A percentile compares a stretch with the other conserved stretches of the same genome.
Evolutionary conservation across 2,797 vertebrate genomes (phyloP).

Genomic region (Pangasius djambal): DNA sequence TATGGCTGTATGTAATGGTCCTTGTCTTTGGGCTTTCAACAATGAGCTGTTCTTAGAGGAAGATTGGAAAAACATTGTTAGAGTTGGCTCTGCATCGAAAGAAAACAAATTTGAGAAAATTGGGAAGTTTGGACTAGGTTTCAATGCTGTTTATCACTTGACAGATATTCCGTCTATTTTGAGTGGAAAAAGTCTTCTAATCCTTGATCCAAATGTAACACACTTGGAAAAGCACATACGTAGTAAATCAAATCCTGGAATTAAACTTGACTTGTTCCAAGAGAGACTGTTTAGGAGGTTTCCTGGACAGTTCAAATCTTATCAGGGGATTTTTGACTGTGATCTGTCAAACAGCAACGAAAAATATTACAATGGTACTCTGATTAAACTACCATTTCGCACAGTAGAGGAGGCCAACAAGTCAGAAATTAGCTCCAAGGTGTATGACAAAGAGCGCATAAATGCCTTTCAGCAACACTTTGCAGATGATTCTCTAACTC

Average conservation of each 20-base stretch:
- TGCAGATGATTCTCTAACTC: conserved; percentile 64
- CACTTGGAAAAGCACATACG: conserved; percentile 82
- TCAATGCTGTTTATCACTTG: conserved; percentile 86
- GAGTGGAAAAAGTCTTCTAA: conserved; percentile 77
- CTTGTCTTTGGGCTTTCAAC: conserved; percentile 86
- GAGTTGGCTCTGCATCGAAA: conserved; percentile 81
- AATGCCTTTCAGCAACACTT: conserved; percentile 70
- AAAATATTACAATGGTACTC: conserved; percentile 74
- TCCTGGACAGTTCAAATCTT: conserved; percentile 82
- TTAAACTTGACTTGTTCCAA: conserved; percentile 78
- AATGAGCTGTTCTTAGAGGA: conserved; percentile 78
- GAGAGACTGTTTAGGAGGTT: conserved; percentile 72
- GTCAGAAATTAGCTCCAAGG: conserved; percentile 77
- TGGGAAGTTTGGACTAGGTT: conserved; percentile 86
- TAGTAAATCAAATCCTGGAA: conserved; percentile 75
- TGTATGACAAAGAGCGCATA: conserved; percentile 70
- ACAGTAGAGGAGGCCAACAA: conserved; percentile 76
- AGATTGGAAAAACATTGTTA: conserved; percentile 81
- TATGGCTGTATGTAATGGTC: conserved; percentile 83
- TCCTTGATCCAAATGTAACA: conserved; percentile 86
- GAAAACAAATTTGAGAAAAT: conserved; percentile 78
- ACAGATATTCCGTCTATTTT: conserved; percentile 84
- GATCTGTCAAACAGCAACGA: conserved; percentile 65
- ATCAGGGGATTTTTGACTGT: conserved; percentile 79
- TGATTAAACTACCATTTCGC: conserved; percentile 85